These are phyloP conservation scores for Lacerta agilis DNA, from an alignment of 2,797 vertebrate genomes.

Conservation along the genomic window DNA sequence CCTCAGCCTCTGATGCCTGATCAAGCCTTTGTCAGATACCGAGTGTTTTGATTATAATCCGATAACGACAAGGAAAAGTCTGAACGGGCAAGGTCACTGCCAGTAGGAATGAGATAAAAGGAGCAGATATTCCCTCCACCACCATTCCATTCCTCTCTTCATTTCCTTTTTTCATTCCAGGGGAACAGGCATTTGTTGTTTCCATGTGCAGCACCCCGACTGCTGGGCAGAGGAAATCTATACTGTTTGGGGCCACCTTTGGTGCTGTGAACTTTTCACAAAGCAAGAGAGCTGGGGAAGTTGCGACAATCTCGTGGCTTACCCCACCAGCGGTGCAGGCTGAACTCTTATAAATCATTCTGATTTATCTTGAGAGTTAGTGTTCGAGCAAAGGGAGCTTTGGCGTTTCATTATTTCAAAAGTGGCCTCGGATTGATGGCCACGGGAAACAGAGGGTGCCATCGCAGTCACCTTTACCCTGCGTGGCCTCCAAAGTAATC, in stretches of 20 bases:
- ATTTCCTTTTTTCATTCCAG: slow-evolving; percentile 17
- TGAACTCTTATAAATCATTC: slow-evolving; percentile 13
- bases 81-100: neutral
- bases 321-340: neutral
- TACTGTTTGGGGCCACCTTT: neutral
- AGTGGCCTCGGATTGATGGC: neutral
- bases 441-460: neutral
- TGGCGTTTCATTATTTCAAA: slow-evolving; percentile 18
- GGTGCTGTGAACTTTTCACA: neutral
- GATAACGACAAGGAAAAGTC: slow-evolving; percentile 16
- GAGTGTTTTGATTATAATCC: slow-evolving; percentile 16
- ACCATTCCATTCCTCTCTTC: neutral
- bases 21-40: neutral
- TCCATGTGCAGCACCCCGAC: neutral
- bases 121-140: neutral
- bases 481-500: neutral
- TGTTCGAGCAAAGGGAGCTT: neutral
- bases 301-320: neutral
- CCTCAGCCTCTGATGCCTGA: neutral
- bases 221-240: slow-evolving; percentile 15
- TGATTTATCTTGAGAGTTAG: slow-evolving; percentile 10
- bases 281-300: slow-evolving; percentile 6
- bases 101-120: neutral
- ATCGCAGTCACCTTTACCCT: neutral
- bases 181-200: neutral